Percentiles rank a stretch among this genome's conserved stretches.
phyloP scores from a whole-genome alignment of 2,888 invertebrate species.

The Gymnocheta viridis region DNA sequence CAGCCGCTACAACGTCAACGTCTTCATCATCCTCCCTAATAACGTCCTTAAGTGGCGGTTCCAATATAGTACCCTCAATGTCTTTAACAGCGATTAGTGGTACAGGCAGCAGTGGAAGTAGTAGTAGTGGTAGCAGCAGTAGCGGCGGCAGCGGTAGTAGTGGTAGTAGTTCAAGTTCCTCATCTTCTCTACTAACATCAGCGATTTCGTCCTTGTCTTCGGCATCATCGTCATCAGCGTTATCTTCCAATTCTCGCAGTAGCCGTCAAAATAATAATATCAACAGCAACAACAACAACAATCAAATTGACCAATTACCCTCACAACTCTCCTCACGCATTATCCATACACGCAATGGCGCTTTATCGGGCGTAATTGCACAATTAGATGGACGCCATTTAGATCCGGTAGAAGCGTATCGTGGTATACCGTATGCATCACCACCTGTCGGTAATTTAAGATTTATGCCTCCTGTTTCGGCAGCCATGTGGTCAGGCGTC shows the following conservation, averaged over 20 bases:
- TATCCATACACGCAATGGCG: slow-evolving; percentile 93
- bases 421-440: slow-evolving; percentile 97
- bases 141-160: slow-evolving; percentile 67
- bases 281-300: slow-evolving; percentile 73
- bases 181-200: slow-evolving; percentile 57
- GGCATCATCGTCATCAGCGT: slow-evolving; percentile 47
- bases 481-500: slow-evolving; percentile 95
- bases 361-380: slow-evolving; percentile 92
- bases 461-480: slow-evolving; percentile 98
- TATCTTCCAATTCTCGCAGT: slow-evolving; percentile 59
- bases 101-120: slow-evolving; percentile 52
- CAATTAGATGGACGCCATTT: slow-evolving; percentile 90
- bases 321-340: slow-evolving; percentile 89
- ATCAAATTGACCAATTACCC: slow-evolving; percentile 81
- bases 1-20: slow-evolving; percentile 63
- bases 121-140: slow-evolving; percentile 50
- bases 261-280: slow-evolving; percentile 68
- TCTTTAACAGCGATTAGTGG: slow-evolving; percentile 43
- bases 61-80: slow-evolving; percentile 57
- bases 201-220: slow-evolving; percentile 61
- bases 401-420: slow-evolving; percentile 95
- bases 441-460: slow-evolving; percentile 93
- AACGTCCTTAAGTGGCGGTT: slow-evolving; percentile 9
- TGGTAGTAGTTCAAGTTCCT: slow-evolving; percentile 71
- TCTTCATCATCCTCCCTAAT: slow-evolving; percentile 51